Evolutionary conservation across 2,888 invertebrate species (phyloP).

Genomic region (Flexamia atlantica): DNA sequence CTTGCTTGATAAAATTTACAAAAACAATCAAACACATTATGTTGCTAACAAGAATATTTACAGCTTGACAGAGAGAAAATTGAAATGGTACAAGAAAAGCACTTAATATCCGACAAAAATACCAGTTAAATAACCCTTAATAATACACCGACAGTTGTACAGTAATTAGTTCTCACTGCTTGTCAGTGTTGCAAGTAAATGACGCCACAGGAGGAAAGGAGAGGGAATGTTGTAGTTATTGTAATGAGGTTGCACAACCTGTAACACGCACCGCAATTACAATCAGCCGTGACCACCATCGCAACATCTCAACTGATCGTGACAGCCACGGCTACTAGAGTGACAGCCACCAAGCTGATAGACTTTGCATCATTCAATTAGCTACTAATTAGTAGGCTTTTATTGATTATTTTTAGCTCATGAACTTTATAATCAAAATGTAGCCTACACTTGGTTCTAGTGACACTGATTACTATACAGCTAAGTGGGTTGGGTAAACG

Average conservation of each 20-base stretch:
- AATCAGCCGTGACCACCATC: conserved; percentile 14
- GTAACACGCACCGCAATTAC: conserved; percentile 19
- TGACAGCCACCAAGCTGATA: neutral
- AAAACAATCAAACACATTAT: too few species aligned
- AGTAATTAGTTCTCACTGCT: conserved; percentile 3
- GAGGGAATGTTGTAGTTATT: conserved; percentile 27
- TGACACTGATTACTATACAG: too few species aligned
- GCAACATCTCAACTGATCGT: conserved; percentile 18
- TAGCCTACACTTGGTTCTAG: too few species aligned
- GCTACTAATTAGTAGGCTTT: too few species aligned
- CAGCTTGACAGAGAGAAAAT: too few species aligned
- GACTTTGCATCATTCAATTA: neutral
- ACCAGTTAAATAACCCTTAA: neutral
- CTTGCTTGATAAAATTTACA: too few species aligned
- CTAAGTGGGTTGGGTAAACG: too few species aligned
- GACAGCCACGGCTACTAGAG: too few species aligned
- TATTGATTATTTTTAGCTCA: too few species aligned
- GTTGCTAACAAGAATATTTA: too few species aligned
- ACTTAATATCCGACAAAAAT: neutral
- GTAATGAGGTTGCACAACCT: conserved; percentile 27
- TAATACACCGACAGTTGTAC: neutral
- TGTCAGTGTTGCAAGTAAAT: conserved; percentile 11
- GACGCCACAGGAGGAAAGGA: conserved; percentile 10
- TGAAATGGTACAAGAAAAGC: too few species aligned
- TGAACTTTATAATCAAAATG: too few species aligned